Conservation (phyloP, 1,140 invertebrate genomes). For the Yoshiicerus persimilis region DNA sequence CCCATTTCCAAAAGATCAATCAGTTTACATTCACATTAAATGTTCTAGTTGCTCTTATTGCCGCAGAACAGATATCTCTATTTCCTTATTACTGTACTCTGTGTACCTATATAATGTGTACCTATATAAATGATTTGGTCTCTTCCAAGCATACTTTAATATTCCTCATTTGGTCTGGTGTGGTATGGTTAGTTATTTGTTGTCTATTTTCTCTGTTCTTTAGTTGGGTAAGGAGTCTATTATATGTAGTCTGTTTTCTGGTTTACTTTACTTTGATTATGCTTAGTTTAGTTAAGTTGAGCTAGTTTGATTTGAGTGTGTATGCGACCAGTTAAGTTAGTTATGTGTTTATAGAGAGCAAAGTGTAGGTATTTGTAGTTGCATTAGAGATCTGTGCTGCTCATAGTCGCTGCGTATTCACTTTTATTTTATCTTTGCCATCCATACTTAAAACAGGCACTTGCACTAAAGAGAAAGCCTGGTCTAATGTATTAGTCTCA, state of each 20-base stretch:
- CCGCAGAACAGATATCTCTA: neutral
- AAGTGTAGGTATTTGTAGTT: neutral
- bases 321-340: neutral
- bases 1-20: neutral
- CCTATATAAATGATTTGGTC: too few species aligned
- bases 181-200: neutral
- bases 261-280: neutral
- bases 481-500: neutral
- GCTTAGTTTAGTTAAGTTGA: neutral
- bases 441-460: constrained; percentile 10
- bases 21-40: constrained; percentile 3
- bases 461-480: neutral
- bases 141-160: too few species aligned
- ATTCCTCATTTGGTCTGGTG: neutral
- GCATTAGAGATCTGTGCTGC: neutral
- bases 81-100: neutral
- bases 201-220: neutral
- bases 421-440: neutral
- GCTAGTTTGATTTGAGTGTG: neutral
- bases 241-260: neutral
- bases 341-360: constrained; percentile 2
- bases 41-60: neutral
- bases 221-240: neutral
- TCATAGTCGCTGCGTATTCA: neutral
- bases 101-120: neutral